Evolutionary conservation across 2,888 invertebrate genomes (phyloP).

Genomic region (Meliscaeva auricollis): DNA sequence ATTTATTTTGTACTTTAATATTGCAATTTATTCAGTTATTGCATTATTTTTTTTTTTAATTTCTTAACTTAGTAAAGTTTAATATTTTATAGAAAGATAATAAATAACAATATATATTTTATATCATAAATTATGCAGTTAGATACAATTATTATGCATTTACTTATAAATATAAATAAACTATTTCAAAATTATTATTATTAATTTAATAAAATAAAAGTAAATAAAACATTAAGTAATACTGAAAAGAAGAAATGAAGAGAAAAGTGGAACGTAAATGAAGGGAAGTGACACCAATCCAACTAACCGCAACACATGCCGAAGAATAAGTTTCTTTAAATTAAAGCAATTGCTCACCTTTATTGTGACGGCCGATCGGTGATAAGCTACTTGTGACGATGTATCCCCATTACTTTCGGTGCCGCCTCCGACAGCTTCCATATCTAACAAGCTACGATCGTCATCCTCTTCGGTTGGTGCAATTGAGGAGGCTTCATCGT

Average conservation of each 20-base stretch:
- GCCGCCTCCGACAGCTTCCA: slow-evolving; percentile 81
- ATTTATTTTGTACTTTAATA: slow-evolving; percentile 25
- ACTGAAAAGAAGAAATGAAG: slow-evolving; percentile 74
- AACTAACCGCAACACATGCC: slow-evolving; percentile 78
- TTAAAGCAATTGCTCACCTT: slow-evolving; percentile 85
- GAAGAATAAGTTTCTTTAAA: slow-evolving; percentile 78
- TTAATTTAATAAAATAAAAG: slow-evolving; percentile 69
- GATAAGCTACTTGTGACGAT: slow-evolving; percentile 79
- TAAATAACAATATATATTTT: slow-evolving; percentile 45
- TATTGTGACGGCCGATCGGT: slow-evolving; percentile 84
- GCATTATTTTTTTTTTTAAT: neutral
- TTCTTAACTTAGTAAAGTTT: slow-evolving; percentile 6
- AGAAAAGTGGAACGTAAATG: slow-evolving; percentile 63
- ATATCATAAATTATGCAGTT: slow-evolving; percentile 35
- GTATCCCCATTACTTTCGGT: slow-evolving; percentile 77
- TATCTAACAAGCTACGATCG: slow-evolving; percentile 86
- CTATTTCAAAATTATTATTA: neutral
- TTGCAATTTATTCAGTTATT: slow-evolving; percentile 48
- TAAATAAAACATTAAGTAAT: slow-evolving; percentile 76
- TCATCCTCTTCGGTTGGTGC: slow-evolving; percentile 90
- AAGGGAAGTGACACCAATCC: slow-evolving; percentile 71
- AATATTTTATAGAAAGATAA: neutral
- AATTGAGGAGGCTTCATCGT: slow-evolving; percentile 86
- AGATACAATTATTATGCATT: slow-evolving; percentile 45
- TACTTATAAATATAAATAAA: slow-evolving; percentile 29